A percentile compares a stretch with the other conserved stretches of the same genome.
phyloP scores from a whole-genome alignment of 1,140 invertebrate species.

The Plectrocnemia conspersa region DNA sequence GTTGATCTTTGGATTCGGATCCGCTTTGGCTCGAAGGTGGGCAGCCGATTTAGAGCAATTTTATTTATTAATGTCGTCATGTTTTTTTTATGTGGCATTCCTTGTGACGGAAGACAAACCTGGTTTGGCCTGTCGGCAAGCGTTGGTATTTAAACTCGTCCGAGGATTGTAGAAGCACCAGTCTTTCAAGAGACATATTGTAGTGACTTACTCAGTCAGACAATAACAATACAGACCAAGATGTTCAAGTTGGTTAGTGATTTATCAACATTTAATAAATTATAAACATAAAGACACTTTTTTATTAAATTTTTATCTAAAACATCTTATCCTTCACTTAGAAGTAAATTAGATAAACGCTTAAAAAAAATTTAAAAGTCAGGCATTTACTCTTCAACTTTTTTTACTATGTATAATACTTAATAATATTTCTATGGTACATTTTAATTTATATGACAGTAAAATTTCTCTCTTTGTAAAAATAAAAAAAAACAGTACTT shows the following conservation, averaged over 20 bases:
- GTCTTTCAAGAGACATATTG: slow-evolving; percentile 34
- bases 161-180: slow-evolving; percentile 22
- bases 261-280: no score
- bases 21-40: background rate
- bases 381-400: no score
- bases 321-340: no score
- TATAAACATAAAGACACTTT: no score
- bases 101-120: slow-evolving; percentile 14
- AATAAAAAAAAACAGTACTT: no score
- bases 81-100: background rate
- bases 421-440: background rate
- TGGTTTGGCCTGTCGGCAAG: background rate
- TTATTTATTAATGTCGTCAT: slow-evolving; percentile 13
- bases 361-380: no score
- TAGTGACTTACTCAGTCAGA: slow-evolving; percentile 37
- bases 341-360: no score
- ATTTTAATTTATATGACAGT: no score
- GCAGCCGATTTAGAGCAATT: slow-evolving; percentile 1
- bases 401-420: no score
- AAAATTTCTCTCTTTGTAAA: no score
- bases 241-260: slow-evolving; percentile 47
- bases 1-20: background rate
- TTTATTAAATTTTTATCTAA: no score
- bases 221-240: slow-evolving; percentile 36
- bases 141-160: slow-evolving; percentile 27